Evolutionary conservation across 2,113 vertebrate species (phyloP), one percentile per base, ranked within the genome.

Genomic region (Loxodonta africana): DNA sequence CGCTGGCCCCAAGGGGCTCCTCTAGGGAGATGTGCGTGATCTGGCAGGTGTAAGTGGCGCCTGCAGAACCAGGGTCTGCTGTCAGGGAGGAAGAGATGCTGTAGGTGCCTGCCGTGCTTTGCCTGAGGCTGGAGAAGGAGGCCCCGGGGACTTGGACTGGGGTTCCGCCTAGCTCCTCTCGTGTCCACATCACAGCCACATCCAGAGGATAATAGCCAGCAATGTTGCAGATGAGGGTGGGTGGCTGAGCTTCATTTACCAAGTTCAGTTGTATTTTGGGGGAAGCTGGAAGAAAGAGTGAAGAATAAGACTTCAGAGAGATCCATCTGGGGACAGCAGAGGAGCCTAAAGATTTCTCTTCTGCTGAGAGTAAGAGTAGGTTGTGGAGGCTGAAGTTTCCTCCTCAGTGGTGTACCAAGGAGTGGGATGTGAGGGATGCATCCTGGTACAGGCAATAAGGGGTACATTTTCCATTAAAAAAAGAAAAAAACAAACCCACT

Each of bases 71-170:
- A 1, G 85, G 95, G 71, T 98, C 83, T 0, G 97, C 97, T 0
- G 12, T 95, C 28, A 99, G 95, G 62, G 98, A 98, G 81, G 99
- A 99, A 2, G 98, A 98, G 95, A 99, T 96, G 48, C 99, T 99
- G 78, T 97, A 99, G 8, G 99, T 99, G 76, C 99, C 99, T 0
- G 99, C 98, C 3, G 37, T 60, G 48, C 98, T 99, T 95, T 99
- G 99, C 14, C 97, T 98, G 95, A 99, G 99, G 89, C 99, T 99
- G 96, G 99, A 99, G 84, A 99, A 98, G 73, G 95, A 98, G 25
- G 93, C 7, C 0, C 82, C 92, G 1, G 97, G 63, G 60, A 98
- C 91, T 62, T 98, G 97, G 63, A 98, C 81, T 14, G 95, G 93
- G 14, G 78, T 53, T 10, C 60, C 57, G 0, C 88, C 89, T 4